Percentiles rank a stretch among this genome's conserved stretches.
These are phyloP conservation scores for Campoplex capitator DNA, from an alignment of 2,888 invertebrate species.

Conservation along the genomic window DNA sequence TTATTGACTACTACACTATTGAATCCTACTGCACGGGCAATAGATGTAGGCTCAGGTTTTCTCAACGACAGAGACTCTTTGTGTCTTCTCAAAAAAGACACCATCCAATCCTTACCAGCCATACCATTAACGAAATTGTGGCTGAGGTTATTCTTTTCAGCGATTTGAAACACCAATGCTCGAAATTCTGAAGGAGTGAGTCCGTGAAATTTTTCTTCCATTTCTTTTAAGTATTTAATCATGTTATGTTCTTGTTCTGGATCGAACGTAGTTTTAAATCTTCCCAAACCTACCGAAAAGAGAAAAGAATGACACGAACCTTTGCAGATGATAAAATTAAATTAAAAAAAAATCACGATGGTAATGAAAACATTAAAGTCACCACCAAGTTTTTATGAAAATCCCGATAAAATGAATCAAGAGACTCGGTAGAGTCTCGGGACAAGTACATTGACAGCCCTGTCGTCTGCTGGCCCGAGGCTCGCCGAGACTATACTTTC, in stretches of 20 bases:
- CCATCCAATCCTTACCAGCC: background rate
- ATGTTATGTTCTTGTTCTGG: background rate
- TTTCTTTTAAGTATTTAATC: background rate
- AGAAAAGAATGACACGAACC: too few species aligned
- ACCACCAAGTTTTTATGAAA: too few species aligned
- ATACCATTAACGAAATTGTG: background rate
- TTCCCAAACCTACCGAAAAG: too few species aligned
- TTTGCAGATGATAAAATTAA: too few species aligned
- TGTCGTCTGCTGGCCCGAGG: too few species aligned
- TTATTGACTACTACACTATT: background rate
- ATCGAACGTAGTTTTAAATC: background rate
- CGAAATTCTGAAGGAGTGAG: background rate
- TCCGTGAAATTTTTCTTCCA: conserved; percentile 1
- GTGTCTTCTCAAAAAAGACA: background rate
- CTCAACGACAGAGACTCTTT: background rate
- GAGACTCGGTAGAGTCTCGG: too few species aligned
- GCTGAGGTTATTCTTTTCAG: background rate
- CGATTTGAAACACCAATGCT: background rate
- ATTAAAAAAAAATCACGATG: too few species aligned
- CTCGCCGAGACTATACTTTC: too few species aligned
- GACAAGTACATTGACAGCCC: too few species aligned
- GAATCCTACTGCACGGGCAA: background rate
- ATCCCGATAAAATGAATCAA: too few species aligned
- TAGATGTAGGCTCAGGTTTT: background rate
- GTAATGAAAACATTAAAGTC: too few species aligned